Base-by-base conservation (phyloP, 2,113 vertebrate species). In the Apteryx mantelli region DNA sequence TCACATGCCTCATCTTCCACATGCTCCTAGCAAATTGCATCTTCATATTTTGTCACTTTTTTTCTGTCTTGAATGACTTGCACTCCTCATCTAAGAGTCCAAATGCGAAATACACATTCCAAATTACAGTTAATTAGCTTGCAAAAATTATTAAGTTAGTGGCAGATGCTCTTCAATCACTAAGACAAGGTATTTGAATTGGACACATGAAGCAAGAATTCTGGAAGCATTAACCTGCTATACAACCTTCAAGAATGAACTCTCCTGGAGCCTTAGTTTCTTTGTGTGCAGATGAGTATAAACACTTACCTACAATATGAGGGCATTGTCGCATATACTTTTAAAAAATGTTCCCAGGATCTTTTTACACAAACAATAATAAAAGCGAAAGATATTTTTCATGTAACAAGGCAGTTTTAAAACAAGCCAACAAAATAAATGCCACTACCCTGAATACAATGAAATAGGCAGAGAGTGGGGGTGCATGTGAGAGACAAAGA, bases 1-100 rank as follows among this genome's bases (percentile, higher is more conserved):
- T 66, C 80, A 83, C 96, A 96, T 96, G 97, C 96, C 55, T 91
- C 24, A 28, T 93, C 44, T 80, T 81, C 66, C 78, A 73, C 95
- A 88, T 88, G 84, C 81, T 86, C 40, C 80, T 79, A 76, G 40
- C 12, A 95, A 91, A 58, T 1, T 1, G 1, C 50, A 81, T 79
- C 48, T 68, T 66, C 69, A 20, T 12, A 20, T 30, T 63, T 75
- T 40, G 42, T 18, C 1, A 1, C 5, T 1, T 63, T 28, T 36
- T 52, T 64, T 11, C 61, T 83, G 18, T 26, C 63, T 79, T 36
- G 19, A 42, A 74, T 48, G 30, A 78, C 42, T 93, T 76, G 32
- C 66, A 82, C 60, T 86, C 38, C 30, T 63, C 55, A 86, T 50
- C 78, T 91, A 50, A 65, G 22, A 82, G 21, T 44, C 70, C 64